Base-by-base conservation (phyloP, 2,888 invertebrate genomes). In the Tiphia femorata region DNA sequence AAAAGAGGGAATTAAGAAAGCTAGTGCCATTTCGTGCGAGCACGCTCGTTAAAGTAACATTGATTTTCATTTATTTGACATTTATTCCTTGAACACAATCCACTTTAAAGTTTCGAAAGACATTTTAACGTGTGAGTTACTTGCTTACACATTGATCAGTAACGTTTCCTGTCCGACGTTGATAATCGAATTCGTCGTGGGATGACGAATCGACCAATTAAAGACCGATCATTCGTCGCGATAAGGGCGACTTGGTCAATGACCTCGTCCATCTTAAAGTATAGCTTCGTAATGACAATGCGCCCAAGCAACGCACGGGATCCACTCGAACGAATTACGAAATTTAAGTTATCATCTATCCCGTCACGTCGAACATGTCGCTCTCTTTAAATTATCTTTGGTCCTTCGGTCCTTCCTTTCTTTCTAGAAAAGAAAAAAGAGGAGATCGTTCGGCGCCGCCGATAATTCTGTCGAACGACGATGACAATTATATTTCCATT, bases 121-220 rank as follows among this genome's bases (percentile, higher is more conserved):
- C 71, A 66, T 62, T 78, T 76, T 73, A 76, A 76, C 75, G 75
- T 77, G 73, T 82, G 81, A 81, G 80, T 82, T 80, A 82, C 70
- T 81, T 71, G 79, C 77, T 76, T 76, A 78, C 76, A 74, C 61
- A 59, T 64, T 67, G 62, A 58, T 68, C 70, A 73, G n/a, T n/a
- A 78, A 77, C 76, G 74, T 78, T 75, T 70, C 73, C 69, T 58
- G 67, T 63, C 75, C 73, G 73, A 75, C 76, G 71, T 77, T 80
- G 80, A 81, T 83, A 82, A 82, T 81, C 80, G 79, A 81, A 80
- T 79, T 82, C 78, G 75, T 77, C 72, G 74, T 74, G 76, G 78
- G 78, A 83, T 83, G 81, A 82, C 82, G 82, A 83, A 83, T 82
- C 79, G 79, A 70, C 79, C 80, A 83, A 83, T 82, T 82, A 82